phyloP scores from a whole-genome alignment of 2,888 invertebrate species.

The Caprella mutica region DNA sequence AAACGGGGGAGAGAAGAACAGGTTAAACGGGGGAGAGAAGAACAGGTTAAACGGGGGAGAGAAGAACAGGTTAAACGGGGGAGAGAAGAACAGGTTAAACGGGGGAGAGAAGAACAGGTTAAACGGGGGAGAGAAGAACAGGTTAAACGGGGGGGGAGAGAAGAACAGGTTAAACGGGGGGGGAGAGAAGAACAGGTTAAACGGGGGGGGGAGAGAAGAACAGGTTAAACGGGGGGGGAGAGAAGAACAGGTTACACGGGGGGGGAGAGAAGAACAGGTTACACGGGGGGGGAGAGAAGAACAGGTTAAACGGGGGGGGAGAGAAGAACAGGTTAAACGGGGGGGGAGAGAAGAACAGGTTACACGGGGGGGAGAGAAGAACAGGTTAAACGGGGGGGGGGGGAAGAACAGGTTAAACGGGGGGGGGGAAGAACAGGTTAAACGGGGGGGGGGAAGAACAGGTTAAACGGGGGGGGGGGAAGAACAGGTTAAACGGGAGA shows the following conservation, averaged over 20 bases:
- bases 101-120: neutral
- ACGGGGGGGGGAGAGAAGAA: neutral
- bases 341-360: neutral
- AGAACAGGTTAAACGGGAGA: neutral
- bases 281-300: neutral
- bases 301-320: too few species aligned
- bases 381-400: conserved; percentile 1
- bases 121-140: neutral
- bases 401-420: neutral
- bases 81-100: neutral
- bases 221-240: too few species aligned
- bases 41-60: neutral
- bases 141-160: neutral
- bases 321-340: neutral
- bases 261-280: neutral
- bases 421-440: neutral
- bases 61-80: neutral
- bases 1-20: neutral
- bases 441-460: neutral
- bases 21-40: neutral
- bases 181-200: neutral
- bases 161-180: neutral
- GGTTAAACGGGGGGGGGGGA: neutral
- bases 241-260: neutral
- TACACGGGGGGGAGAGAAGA: neutral